Evolutionary conservation across 2,113 vertebrate genomes (phyloP).

Genomic region (Bufo gargarizans): DNA sequence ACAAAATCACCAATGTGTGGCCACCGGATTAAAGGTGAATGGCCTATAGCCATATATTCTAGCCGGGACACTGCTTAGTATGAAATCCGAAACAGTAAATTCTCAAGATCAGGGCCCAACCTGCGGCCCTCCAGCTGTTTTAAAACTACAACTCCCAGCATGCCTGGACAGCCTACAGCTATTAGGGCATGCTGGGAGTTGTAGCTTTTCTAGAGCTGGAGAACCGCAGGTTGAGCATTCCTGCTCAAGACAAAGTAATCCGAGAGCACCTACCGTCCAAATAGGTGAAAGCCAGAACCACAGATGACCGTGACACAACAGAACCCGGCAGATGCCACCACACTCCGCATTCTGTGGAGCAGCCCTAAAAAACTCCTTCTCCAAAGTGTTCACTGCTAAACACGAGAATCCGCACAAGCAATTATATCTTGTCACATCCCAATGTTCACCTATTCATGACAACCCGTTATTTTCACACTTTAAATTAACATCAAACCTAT

Average conservation of each 20-base stretch:
- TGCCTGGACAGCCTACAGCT: no score
- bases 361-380: background rate
- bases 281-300: background rate
- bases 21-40: no score
- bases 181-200: no score
- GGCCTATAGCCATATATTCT: no score
- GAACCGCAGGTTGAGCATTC: no score
- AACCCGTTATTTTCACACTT: constrained; percentile 73
- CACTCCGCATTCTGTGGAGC: background rate
- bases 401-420: constrained; percentile 64
- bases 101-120: no score
- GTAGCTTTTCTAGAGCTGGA: no score
- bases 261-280: background rate
- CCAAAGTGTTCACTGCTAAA: constrained; percentile 60
- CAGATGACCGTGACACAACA: background rate
- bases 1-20: no score
- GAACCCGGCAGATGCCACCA: background rate
- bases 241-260: background rate
- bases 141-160: no score
- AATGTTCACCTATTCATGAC: constrained; percentile 72
- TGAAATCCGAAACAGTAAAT: no score
- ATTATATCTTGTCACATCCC: constrained; percentile 76
- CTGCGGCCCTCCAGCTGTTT: no score
- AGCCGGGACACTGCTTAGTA: no score
- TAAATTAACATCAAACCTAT: constrained; percentile 49